Evolutionary conservation across 2,797 vertebrate species (phyloP).

Genomic region (Acestrorhynchus altus): DNA sequence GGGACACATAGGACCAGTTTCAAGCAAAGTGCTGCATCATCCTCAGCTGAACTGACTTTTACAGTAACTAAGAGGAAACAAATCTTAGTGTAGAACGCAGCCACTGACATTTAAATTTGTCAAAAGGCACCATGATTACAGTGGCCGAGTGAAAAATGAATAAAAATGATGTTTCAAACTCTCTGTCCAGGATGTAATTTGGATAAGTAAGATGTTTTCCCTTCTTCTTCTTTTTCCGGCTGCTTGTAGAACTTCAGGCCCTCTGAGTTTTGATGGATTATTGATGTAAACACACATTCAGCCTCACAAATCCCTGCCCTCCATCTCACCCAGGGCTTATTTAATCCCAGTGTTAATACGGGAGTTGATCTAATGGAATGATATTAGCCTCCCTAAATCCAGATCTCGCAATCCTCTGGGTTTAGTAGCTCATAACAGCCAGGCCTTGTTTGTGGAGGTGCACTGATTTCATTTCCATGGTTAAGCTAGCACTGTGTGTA

Average conservation of each 20-base stretch:
- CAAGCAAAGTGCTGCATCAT: neutral
- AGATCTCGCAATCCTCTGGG: constrained; percentile 1
- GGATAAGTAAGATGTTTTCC: neutral
- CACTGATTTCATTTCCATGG: constrained; percentile 6
- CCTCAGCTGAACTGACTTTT: neutral
- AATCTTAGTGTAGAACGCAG: neutral
- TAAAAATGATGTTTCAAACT: neutral
- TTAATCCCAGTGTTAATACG: constrained; percentile 10
- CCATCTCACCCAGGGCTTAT: neutral
- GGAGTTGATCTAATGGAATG: constrained; percentile 22
- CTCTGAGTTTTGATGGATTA: neutral
- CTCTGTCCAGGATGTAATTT: neutral
- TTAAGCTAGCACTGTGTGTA: neutral
- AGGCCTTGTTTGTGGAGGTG: neutral
- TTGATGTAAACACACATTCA: constrained; percentile 1
- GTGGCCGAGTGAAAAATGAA: neutral
- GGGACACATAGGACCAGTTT: neutral
- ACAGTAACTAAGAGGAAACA: constrained; percentile 5
- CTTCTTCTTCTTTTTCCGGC: neutral
- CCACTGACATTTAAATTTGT: constrained; percentile 37
- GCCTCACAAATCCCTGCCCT: neutral
- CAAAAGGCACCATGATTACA: constrained; percentile 3
- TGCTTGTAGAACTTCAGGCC: neutral
- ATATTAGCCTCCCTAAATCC: constrained; percentile 10
- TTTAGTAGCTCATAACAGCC: neutral